Base-by-base conservation (phyloP, 2,113 vertebrate species). In the Eudyptes chrysolophus region DNA sequence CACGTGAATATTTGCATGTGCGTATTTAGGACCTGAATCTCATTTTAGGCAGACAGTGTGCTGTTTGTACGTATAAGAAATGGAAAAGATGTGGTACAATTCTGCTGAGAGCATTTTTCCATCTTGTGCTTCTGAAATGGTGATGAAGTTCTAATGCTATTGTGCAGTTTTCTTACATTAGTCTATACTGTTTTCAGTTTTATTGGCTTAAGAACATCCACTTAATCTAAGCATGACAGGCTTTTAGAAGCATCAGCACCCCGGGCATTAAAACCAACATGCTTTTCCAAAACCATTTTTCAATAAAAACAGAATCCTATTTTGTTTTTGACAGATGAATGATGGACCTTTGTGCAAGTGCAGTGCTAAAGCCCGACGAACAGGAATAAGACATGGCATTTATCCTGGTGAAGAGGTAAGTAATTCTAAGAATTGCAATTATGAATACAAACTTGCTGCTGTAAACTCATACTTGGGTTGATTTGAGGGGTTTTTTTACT, bases 261-360 rank as follows among this genome's bases (percentile, higher is more conserved):
- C 44, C 5, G 20, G 84, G 93, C 95, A 62, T 96, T 96, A 96
- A 97, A 97, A 70, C 91, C 82, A 95, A 90, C 44, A 57, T 60
- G 71, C 80, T 97, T 97, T 94, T 93, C 16, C 46, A 71, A 86
- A 93, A 27, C 30, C 29, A 40, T 87, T 95, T 96, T 86, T 94
- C 78, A 88, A 12, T 97, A 89, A 96, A 94, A 94, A 40, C 42
- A 76, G 58, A 94, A 94, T 94, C 89, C 60, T 83, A 10, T 96
- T 98, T 82, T 95, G 75, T 97, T 97, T 98, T 94, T 91, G 85
- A 96, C 98, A 99, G 99, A 99, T 99, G 99, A 99, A 99, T 91
- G 99, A 99, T 87, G 99, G 99, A 17, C 99, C 99, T 48, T 81
- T 99, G 96, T 99, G 99, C 97, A 99, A 99, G 95, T 99, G 99